Percentiles rank a stretch among this genome's conserved stretches.
phyloP scores from a whole-genome alignment of 2,797 vertebrate genomes.

The Scyliorhinus canicula region DNA sequence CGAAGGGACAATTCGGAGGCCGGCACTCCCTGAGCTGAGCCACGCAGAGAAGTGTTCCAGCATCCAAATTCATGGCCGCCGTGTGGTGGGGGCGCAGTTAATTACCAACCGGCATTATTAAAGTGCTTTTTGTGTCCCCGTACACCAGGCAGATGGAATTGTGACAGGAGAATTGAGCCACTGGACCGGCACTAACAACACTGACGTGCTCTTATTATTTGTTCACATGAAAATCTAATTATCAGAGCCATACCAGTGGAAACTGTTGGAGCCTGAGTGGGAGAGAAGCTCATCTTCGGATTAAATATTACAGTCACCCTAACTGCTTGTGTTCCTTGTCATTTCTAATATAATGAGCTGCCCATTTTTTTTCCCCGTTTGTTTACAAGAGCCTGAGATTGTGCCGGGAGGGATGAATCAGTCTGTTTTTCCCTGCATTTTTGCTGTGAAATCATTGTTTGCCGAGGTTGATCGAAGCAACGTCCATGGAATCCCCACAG shows the following conservation, averaged over 20 bases:
- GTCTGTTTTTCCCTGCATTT: no score
- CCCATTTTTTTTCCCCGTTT: neutral
- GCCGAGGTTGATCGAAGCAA: no score
- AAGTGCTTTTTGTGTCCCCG: neutral
- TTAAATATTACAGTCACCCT: neutral
- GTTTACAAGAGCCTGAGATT: neutral
- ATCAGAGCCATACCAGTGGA: neutral
- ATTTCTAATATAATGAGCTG: neutral
- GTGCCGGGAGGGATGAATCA: neutral
- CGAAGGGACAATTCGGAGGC: neutral
- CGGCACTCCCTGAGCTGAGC: no score
- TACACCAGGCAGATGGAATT: neutral
- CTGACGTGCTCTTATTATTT: constrained; percentile 2
- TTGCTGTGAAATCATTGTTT: no score
- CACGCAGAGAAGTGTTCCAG: neutral
- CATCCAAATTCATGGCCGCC: no score
- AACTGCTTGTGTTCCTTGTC: neutral
- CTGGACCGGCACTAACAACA: neutral
- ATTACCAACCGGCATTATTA: neutral
- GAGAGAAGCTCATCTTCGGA: neutral
- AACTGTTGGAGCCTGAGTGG: neutral
- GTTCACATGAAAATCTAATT: constrained; percentile 12
- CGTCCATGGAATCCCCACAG: no score
- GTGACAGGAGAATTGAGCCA: neutral
- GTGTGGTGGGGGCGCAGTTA: neutral